phyloP scores from a whole-genome alignment of 2,113 vertebrate genomes.

The Alexandromys fortis region DNA sequence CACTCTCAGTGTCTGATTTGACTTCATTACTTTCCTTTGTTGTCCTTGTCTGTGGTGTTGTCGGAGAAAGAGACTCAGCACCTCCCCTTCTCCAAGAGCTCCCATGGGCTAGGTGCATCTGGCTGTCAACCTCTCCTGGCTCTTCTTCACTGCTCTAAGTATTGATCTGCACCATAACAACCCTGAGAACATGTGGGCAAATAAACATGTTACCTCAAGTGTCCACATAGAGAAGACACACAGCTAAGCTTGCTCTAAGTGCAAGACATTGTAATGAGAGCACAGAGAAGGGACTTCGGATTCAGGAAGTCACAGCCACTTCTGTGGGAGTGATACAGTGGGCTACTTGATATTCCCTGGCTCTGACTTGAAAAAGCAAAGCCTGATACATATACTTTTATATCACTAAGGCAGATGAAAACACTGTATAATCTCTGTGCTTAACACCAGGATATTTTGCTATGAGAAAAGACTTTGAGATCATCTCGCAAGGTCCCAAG shows the following conservation, averaged over 20 bases:
- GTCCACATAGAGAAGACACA: not conserved
- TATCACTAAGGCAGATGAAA: not conserved
- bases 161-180: not conserved
- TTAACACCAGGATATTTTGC: not conserved
- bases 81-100: not conserved
- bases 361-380: not conserved
- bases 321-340: not conserved
- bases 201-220: not conserved
- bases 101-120: not conserved
- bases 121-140: not conserved
- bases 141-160: not conserved
- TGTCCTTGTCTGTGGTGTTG: not conserved
- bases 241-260: not conserved
- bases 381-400: not conserved
- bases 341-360: not conserved
- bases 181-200: not conserved
- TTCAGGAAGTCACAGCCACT: not conserved
- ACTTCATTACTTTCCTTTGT: slow-evolving; percentile 5
- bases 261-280: not conserved
- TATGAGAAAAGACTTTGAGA: not conserved
- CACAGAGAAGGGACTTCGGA: not conserved
- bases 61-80: not conserved
- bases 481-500: not conserved
- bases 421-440: not conserved
- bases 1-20: not conserved